Percentiles rank a stretch among this genome's conserved stretches.
Conservation (phyloP, 2,797 vertebrate genomes). For the Linurgus olivaceus region DNA sequence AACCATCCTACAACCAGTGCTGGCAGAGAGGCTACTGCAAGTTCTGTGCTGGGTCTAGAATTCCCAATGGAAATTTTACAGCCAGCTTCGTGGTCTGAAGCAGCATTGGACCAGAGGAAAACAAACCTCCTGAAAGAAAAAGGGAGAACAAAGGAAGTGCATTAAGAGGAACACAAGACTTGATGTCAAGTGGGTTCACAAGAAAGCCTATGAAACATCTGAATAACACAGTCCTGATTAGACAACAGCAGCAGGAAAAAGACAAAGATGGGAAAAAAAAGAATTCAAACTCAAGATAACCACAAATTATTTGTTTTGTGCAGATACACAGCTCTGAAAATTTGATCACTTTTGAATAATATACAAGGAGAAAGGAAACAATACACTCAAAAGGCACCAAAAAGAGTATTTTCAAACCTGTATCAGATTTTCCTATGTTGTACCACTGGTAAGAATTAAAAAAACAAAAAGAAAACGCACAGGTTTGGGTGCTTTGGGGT, state of each 20-base stretch:
- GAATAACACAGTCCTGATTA: background rate
- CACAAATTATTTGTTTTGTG: slow-evolving; percentile 23
- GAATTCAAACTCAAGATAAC: slow-evolving; percentile 16
- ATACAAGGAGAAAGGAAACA: background rate
- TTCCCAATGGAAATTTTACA: background rate
- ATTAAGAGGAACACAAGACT: background rate
- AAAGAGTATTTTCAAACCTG: background rate
- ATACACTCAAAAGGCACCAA: background rate
- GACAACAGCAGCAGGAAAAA: background rate
- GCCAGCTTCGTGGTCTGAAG: background rate
- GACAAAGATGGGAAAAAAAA: slow-evolving; percentile 17
- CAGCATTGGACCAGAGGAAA: background rate
- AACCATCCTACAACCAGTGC: background rate
- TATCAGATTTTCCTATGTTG: background rate
- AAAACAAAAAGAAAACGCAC: accelerated
- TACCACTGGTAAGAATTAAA: background rate
- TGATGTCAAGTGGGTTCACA: slow-evolving; percentile 35
- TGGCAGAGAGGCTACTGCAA: background rate
- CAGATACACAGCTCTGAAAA: background rate
- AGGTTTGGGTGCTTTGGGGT: background rate
- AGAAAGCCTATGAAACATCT: background rate
- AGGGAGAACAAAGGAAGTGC: background rate
- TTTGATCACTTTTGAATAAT: background rate
- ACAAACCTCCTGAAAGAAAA: background rate
- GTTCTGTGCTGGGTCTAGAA: background rate